Evolutionary conservation across 2,113 vertebrate species (phyloP).

Genomic region (Nyctereutes procyonoides): DNA sequence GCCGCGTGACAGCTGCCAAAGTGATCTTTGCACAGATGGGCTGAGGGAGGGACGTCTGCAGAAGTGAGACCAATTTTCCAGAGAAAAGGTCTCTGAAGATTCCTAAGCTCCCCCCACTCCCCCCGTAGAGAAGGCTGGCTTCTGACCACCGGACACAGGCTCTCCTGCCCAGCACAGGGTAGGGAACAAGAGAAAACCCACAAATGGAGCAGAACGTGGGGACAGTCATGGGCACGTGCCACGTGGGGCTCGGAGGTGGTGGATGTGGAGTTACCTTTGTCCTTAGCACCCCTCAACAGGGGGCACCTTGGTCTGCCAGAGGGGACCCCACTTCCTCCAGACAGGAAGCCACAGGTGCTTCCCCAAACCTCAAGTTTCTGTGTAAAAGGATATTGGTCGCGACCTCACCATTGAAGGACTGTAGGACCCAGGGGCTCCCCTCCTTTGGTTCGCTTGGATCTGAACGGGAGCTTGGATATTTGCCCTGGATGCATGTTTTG

Average conservation of each 20-base stretch:
- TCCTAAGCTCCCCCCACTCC: not conserved
- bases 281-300: not conserved
- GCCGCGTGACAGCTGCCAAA: not conserved
- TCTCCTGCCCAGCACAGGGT: not conserved
- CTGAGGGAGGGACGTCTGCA: not conserved
- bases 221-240: no score
- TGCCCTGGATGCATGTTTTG: fast-evolving
- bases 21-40: not conserved
- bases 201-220: not conserved
- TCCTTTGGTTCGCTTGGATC: not conserved
- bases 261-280: not conserved
- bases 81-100: not conserved
- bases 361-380: not conserved
- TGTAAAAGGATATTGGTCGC: fast-evolving
- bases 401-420: no score
- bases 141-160: not conserved
- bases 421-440: not conserved
- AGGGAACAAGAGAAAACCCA: not conserved
- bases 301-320: not conserved
- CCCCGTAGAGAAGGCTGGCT: not conserved
- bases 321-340: no score
- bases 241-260: not conserved
- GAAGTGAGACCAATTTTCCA: not conserved
- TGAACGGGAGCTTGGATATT: not conserved
- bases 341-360: not conserved